Conservation (phyloP, 2,797 vertebrate genomes). For the Enteromius argenteus region DNA sequence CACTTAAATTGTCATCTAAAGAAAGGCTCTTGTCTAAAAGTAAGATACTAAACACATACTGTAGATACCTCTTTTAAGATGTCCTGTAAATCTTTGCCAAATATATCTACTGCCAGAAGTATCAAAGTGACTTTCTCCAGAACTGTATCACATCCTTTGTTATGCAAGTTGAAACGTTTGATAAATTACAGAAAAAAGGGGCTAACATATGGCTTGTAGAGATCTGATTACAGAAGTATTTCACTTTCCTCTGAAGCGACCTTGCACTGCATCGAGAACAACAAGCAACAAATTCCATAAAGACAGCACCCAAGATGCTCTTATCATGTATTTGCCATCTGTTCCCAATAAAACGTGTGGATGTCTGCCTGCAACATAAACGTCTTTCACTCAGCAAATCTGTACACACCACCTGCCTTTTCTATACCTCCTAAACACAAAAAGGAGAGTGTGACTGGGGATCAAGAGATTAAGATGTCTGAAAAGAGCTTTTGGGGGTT, state of each 20-base stretch:
- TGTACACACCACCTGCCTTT: constrained; percentile 69
- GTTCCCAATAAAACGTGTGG: constrained; percentile 67
- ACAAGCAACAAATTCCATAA: constrained; percentile 58
- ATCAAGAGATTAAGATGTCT: constrained; percentile 37
- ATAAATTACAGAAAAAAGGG: constrained; percentile 11
- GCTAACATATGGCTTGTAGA: constrained; percentile 11
- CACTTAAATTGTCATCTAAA: background rate
- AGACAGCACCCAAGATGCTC: constrained; percentile 62
- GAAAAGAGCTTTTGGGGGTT: constrained; percentile 6
- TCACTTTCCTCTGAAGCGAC: constrained; percentile 42
- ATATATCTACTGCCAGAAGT: background rate
- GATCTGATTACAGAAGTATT: constrained; percentile 25
- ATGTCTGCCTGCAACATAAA: constrained; percentile 62
- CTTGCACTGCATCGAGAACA: constrained; percentile 51
- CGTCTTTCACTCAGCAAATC: constrained; percentile 71
- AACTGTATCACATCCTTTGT: constrained; percentile 19
- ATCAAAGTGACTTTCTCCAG: background rate
- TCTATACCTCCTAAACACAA: constrained; percentile 44
- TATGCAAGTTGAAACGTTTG: constrained; percentile 5
- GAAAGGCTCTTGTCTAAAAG: background rate
- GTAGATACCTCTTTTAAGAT: background rate
- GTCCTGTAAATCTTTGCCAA: background rate
- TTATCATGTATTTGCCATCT: constrained; percentile 72
- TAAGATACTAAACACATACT: background rate
- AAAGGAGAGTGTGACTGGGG: constrained; percentile 42